These are phyloP conservation scores for Drosophila triauraria DNA, from an alignment of 1,140 invertebrate genomes.

Conservation along the genomic window DNA sequence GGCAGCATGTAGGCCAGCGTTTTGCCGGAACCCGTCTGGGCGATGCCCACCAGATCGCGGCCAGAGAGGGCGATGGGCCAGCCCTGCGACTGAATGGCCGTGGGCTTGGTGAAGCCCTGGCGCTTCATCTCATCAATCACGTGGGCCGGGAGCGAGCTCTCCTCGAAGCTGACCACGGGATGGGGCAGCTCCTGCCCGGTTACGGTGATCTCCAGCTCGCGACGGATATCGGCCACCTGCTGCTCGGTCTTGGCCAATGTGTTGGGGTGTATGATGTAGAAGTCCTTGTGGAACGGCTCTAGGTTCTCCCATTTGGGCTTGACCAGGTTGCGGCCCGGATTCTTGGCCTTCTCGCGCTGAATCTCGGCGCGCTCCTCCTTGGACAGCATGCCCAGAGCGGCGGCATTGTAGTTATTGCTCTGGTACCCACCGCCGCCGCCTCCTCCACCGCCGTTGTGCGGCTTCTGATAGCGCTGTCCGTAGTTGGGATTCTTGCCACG, in stretches of 20 bases:
- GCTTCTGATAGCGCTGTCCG: slow-evolving; percentile 76
- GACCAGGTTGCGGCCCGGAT: slow-evolving; percentile 91
- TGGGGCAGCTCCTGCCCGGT: slow-evolving; percentile 93
- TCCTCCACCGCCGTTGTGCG: slow-evolving; percentile 62
- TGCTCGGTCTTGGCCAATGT: slow-evolving; percentile 89
- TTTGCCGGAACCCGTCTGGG: slow-evolving; percentile 97
- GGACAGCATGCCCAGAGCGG: slow-evolving; percentile 72
- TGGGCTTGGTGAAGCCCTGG: slow-evolving; percentile 93
- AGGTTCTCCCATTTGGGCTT: slow-evolving; percentile 95
- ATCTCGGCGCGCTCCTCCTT: slow-evolving; percentile 86
- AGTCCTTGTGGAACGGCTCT: slow-evolving; percentile 95
- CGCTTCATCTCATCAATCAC: slow-evolving; percentile 92
- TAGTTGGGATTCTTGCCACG: slow-evolving; percentile 78
- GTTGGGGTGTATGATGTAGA: slow-evolving; percentile 94
- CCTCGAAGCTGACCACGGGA: slow-evolving; percentile 95
- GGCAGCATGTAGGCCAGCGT: slow-evolving; percentile 94
- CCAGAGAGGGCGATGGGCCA: slow-evolving; percentile 97
- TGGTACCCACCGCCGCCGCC: slow-evolving; percentile 54
- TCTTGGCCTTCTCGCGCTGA: slow-evolving; percentile 88
- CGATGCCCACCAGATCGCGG: slow-evolving; percentile 96
- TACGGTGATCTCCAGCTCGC: slow-evolving; percentile 93
- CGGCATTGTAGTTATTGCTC: slow-evolving; percentile 74
- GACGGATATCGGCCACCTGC: slow-evolving; percentile 91
- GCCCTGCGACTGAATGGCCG: slow-evolving; percentile 94
- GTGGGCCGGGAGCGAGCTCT: slow-evolving; percentile 94